Conservation (phyloP, 1,140 invertebrate genomes). For the Ptiloglossa arizonensis region DNA sequence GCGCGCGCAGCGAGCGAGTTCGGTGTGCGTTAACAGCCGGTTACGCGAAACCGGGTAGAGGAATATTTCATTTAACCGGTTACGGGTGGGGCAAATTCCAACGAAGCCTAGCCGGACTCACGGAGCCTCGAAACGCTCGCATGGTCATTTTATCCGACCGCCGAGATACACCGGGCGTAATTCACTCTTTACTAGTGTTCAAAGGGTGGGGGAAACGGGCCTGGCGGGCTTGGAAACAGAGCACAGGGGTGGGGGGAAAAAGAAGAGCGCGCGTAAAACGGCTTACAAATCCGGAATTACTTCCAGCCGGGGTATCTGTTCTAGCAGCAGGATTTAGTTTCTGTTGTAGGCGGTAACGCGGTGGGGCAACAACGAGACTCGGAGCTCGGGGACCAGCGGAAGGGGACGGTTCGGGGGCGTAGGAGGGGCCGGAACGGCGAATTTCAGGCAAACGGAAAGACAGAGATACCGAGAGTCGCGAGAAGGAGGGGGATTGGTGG, state of each 20-base stretch:
- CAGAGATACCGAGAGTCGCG: background rate
- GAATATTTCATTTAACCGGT: background rate
- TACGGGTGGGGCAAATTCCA: background rate
- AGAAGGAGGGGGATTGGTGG: constrained; percentile 9
- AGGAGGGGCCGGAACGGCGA: background rate
- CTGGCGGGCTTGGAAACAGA: background rate
- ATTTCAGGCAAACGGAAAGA: background rate
- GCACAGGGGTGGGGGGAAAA: background rate
- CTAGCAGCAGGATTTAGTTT: constrained; percentile 51
- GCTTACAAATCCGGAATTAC: constrained; percentile 67
- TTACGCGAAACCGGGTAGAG: background rate
- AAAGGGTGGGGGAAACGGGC: background rate
- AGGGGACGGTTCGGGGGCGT: too few species aligned
- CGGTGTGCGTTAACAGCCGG: too few species aligned
- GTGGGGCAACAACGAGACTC: constrained; percentile 29
- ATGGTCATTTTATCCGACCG: constrained; percentile 28
- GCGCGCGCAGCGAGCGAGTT: background rate
- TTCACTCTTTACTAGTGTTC: constrained; percentile 30
- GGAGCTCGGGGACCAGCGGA: background rate
- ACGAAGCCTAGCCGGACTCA: background rate
- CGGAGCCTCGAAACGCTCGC: background rate
- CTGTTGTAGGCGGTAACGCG: constrained; percentile 48
- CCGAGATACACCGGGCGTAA: constrained; percentile 36
- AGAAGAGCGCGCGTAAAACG: constrained; percentile 50
- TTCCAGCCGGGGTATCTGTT: constrained; percentile 44